Base-by-base conservation (phyloP, 2,888 invertebrate genomes). In the Pteria penguin region DNA sequence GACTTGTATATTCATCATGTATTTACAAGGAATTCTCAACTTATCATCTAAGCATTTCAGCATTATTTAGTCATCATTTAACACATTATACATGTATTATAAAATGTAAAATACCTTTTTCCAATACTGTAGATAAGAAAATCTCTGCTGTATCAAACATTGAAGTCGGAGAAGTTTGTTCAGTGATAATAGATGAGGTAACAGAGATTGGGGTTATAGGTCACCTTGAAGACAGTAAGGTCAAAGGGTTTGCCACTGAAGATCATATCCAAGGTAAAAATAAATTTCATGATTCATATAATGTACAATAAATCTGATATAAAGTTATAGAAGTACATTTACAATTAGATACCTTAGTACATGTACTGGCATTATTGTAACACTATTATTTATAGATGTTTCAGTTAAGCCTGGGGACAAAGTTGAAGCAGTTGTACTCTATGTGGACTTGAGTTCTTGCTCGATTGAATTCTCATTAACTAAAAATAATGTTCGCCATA, bases 401-500 rank as follows among this genome's bases (percentile, higher is more conserved):
- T 22, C 61, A 0, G 81, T 75, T 5, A 36, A 2, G 24, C 62
- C 18, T 29, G 87, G 86, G 14, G 71, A 75, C 1, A 70, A 62
- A 24, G 29, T 84, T 22, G 77, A 85, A 29, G 84, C 82, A 58
- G 80, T 87, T 1, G 81, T 89, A 2, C 76, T 89, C 45, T 83
- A 82, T 78, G 71, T 88, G 22, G 89, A 89, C 68, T 31, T 81
- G 5, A 57, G 66, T 14, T 75, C 79, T 1, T 73, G 76, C 5
- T 86, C 86, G 79, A 68, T 88, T 11, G 88, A 88, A 63, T 70
- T 89, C 22, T 82, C 85, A 2, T 33, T 86, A 4, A 71, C 79
- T 36, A 67, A 55, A 57, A 73, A 79, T 2, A 68, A 87, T 22
- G 76, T 88, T n/a, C n/a, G n/a, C n/a, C n/a, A n/a, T n/a, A n/a